Base-by-base conservation (phyloP, 2,888 invertebrate species). In the Aphrophora alni region DNA sequence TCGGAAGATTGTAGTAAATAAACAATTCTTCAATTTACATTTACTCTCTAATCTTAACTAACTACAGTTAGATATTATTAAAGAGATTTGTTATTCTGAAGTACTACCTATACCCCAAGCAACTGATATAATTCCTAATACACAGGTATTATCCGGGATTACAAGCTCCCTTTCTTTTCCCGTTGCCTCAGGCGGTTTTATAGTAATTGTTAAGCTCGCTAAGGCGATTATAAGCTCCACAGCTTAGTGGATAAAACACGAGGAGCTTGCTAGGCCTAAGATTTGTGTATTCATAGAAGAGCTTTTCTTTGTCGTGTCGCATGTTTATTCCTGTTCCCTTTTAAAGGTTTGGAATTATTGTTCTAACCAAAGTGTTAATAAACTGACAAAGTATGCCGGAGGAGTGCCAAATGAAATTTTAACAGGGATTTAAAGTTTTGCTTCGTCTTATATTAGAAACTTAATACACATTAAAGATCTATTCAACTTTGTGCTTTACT, bases 151-250 rank as follows among this genome's bases (percentile, higher is more conserved):
- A 59, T 21, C 59, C 59, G 5, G 59, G 59, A 59, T 59, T 59
- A 59, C 59, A 59, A 59, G 59, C 59, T 59, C 59, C 59, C 59
- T 59, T 59, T 59, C 59, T 59, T 59, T 59, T 44, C 59, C 59
- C 59, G 59, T 21, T 21, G 59, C 59, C 21, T 59, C 59, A 4
- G 59, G 21, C 21, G 59, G 59, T 44, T 44, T 44, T 44, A 44
- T 12, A 44, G 44, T 59, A 59, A 59, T 59, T 59, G 59, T 59
- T 59, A 59, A 59, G 59, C 59, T 21, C 21, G n/a, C 59, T 59
- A 59, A 59, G 59, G 59, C 59, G 59, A 59, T 59, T 59, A 59
- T 59, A 59, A 59, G 59, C 59, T 59, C 59, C 21, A 59, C 59
- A 59, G 59, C 59, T 59, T 59, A 59, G 21, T 21, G 59, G 59